Percentiles rank a stretch among this genome's conserved stretches.
These are phyloP conservation scores for Syrmaticus mikado DNA, from an alignment of 2,113 vertebrate genomes.

Conservation along the genomic window DNA sequence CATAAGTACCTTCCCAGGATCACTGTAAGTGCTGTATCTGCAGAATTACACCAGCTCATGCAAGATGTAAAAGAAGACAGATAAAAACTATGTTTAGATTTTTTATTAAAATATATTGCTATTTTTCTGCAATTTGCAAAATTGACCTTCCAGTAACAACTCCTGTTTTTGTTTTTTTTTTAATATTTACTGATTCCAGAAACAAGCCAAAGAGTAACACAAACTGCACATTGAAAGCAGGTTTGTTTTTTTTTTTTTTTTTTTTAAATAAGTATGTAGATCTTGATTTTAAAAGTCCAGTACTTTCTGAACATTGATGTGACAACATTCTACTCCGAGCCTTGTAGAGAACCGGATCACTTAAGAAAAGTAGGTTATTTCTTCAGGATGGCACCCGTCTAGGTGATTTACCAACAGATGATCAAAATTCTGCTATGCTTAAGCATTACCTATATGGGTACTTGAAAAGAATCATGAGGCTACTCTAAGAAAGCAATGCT, in stretches of 20 bases:
- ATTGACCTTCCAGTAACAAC: background rate
- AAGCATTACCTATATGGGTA: background rate
- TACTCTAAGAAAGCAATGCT: background rate
- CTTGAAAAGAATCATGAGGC: background rate
- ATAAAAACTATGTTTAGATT: fast-evolving
- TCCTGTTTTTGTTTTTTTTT: background rate
- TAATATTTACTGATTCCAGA: background rate
- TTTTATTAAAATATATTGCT: background rate
- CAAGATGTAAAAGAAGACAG: background rate
- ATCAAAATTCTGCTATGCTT: background rate
- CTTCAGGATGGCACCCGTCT: background rate
- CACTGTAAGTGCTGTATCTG: background rate
- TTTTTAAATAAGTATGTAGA: background rate
- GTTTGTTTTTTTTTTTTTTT: background rate
- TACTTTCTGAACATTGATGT: background rate
- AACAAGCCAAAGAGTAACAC: background rate
- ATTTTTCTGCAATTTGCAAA: background rate
- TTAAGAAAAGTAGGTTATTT: background rate
- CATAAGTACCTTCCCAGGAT: background rate
- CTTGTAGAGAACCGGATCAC: background rate
- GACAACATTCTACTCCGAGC: background rate
- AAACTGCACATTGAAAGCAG: background rate
- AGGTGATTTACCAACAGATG: background rate
- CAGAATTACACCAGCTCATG: background rate
- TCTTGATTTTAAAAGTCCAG: background rate